Base-by-base conservation (phyloP, 2,888 invertebrate genomes). In the Neocrepidodera transversa region DNA sequence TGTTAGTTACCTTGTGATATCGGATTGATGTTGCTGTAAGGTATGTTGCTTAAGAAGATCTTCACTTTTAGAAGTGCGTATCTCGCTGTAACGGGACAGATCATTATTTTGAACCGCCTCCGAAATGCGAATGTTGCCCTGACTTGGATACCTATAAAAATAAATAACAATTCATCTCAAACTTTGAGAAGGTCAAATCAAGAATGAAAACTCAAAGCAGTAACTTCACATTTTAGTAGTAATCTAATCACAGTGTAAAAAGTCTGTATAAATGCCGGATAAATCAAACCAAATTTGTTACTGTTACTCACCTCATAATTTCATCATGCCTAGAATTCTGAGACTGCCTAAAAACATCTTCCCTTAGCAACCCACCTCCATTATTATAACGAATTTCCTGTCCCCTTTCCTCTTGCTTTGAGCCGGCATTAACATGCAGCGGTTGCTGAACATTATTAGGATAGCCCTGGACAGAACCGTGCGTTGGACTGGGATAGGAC, bases 1-100 rank as follows among this genome's bases (percentile, higher is more conserved):
- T 5, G 6, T 5, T 6, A 23, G 4, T 28, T 45, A 45, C 45
- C 77, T 60, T 60, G 70, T 64, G 64, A 72, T 68, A 28, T 74
- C 73, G 10, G 64, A 65, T 40, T 66, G 71, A 47, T 71, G 73
- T 52, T 76, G 75, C 20, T 76, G 76, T 28, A 45, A 26, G 30
- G 56, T 35, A 18, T 60, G 60, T 38, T 60, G 60, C 38, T 56
- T 73, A 10, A 79, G 64, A 68, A 74, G 68, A 64, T 80, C 79
- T 53, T 79, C 79, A 60, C 78, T 79, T 64, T 77, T 77, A 1
- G 78, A 78, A 1, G 74, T 73, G 32, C 77, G 69, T 71, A 79
- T 77, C 56, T 76, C 76, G 30, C 69, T 72, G 40, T 69, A 71
- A 52, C 72, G 65, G 26, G 69, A 72, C 20, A 74, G 64, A 58